Evolutionary conservation across 1,140 invertebrate genomes (phyloP), one percentile per base, ranked within the genome.

Genomic region (Hyposmocoma kahamanoa): DNA sequence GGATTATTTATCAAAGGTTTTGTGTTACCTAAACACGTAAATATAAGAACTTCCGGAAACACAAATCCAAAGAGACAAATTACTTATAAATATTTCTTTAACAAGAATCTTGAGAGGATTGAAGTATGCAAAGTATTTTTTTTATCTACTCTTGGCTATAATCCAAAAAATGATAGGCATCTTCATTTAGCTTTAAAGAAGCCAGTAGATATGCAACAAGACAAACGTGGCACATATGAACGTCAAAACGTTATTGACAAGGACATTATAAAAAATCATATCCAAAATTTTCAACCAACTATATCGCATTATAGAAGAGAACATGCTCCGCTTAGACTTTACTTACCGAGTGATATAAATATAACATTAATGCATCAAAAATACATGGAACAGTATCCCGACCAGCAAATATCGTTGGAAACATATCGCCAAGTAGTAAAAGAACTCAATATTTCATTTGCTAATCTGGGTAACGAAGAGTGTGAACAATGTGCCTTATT

Each of bases 51-150:
- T 4, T 10, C 9, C 10, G 22, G 18, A 22, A 21, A 20, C 9
- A 6, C 20, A 41, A 13, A 21, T 11, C 18, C 18, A 41, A 8
- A 41, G 15, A 41, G 13, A 22, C 9, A 41, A 20, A 20, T 22
- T 8, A 41, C 38, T 11, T 41, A 21, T 20, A 20, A 11, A 5
- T 41, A 41, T 15, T 11, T 11, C 22, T 41, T 41, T 21, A 41
- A 22, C 4, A 20, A 8, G 18, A 11, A 41, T 41, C 11, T 21
- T 9, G 10, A 10, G 4, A 20, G 10, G 13, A 21, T 11, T 11
- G 18, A 41, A 41, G 38, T 41, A 9, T 41, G 38, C 19, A 41
- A 41, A 15, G 22, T 13, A 22, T 41, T 41, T 41, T 41, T 41
- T 13, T 22, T 41, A 11, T 41, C 38, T 21, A 41, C 38, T 3